phyloP scores from a whole-genome alignment of 2,113 vertebrate genomes.

The Pipra filicauda region DNA sequence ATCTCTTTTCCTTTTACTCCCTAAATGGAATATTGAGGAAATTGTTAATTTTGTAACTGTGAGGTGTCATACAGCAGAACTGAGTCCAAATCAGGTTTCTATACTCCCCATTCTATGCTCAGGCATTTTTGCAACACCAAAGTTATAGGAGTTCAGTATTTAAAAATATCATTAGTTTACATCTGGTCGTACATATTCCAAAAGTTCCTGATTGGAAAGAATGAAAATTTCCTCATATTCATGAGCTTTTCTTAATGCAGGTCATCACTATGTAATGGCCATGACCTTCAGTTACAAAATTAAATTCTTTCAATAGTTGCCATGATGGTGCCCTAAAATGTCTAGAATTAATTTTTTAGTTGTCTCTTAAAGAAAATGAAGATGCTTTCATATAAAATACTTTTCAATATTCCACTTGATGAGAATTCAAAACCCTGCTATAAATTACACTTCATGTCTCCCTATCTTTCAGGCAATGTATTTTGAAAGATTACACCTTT shows the following conservation, averaged over 20 bases:
- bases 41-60: not conserved
- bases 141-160: not conserved
- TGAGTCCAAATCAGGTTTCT: not conserved
- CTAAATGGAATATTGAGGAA: not conserved
- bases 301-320: not conserved
- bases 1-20: not conserved
- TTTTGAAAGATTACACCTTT: not conserved
- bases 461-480: not conserved
- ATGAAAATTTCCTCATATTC: not conserved
- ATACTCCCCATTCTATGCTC: not conserved
- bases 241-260: not conserved
- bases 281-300: not conserved
- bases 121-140: not conserved
- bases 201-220: not conserved
- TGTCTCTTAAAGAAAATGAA: not conserved
- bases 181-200: not conserved
- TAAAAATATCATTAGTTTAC: not conserved
- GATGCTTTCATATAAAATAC: not conserved
- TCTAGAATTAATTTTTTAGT: not conserved
- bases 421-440: not conserved
- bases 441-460: not conserved
- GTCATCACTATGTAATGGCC: not conserved
- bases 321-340: not conserved
- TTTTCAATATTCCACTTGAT: not conserved
- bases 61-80: not conserved